Evolutionary conservation across 2,888 invertebrate species (phyloP), one percentile per base, ranked within the genome.

Genomic region (Eupithecia subfuscata): DNA sequence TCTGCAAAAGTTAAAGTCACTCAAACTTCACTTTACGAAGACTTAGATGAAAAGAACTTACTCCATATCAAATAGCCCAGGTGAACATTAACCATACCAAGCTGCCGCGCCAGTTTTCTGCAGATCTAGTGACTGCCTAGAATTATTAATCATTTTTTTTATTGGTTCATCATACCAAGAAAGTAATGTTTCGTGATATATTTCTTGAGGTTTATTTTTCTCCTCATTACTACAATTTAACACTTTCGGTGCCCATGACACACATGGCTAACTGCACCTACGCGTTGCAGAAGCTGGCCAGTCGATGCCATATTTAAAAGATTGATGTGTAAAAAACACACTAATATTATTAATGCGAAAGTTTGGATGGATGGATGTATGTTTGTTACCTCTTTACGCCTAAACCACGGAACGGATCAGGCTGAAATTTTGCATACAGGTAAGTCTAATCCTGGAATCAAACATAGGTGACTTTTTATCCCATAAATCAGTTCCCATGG

Each of bases 51-150:
- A 69, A 69, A 48, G 34, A 75, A 70, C 75, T 70, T 69, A 71
- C 70, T 74, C 67, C 60, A 69, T 72, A 72, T 72, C 69, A 72
- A 72, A 72, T 69, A 72, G 69, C 69, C 69, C 52, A 45, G 48
- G 71, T 69, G 70, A 78, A 77, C 74, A 75, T 76, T 77, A 64
- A 30, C 64, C 18, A 34, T 71, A 70, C 69, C 71, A 68, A 82
- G 81, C 81, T 83, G 82, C 18, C 64, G 16, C 30, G 34, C 34
- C 18, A 18, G 30, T 12, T 64, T 64, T 34, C 34, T 64, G 34
- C 34, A 34, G 6, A 64, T 34, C 52, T 7, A 63, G 30, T 25
- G 63, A 30, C 4, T 63, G 30, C 11, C 30, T 63, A 16, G 63
- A 48, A 63, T 6, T 14, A 63, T 14, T 25, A 12, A 25, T 63